Evolutionary conservation across 2,888 invertebrate genomes (phyloP), one percentile per base, ranked within the genome.

Genomic region (Conomelus anceps): DNA sequence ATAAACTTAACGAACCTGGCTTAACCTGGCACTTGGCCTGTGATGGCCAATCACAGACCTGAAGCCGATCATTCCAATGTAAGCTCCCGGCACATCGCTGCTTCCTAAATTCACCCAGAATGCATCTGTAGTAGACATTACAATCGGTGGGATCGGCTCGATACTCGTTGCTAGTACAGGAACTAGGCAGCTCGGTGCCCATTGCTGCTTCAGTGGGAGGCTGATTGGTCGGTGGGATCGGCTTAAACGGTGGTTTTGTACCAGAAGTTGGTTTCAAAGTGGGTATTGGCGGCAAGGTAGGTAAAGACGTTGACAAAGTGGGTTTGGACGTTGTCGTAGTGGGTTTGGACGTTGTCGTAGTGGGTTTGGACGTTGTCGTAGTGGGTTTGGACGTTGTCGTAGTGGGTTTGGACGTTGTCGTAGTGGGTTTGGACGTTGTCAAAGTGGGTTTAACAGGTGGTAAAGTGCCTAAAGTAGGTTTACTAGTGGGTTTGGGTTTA

Each of bases 41-140:
- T 86, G 94, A 94, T 0, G 97, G 97, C 98, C 97, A 98, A 92
- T 98, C 97, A 92, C 98, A 98, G 85, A 96, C 94, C 84, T 94
- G 94, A 88, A 94, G 94, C 0, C 94, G 92, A 23, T 94, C 93
- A 91, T 97, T 96, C 97, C 97, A 98, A 92, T 97, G 97, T 86
- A 98, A 93, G 3, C 97, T 97, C 0, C 96, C 96, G 0, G 97
- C 96, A 92, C 98, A 98, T 91, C 95, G 95, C 91, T 97, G 96
- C 91, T 95, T 96, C 34, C 94, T 95, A 92, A 96, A 93, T 89
- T 96, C 95, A 0, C 97, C 97, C 0, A 95, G 94, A 23, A 97
- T 95, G 92, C 98, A 98, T 91, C 97, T 95, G 91, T 96, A 95
- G 92, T 97, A 98, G 0, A 95, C 95, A 89, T 95, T 96, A 92